Evolutionary conservation across 2,113 vertebrate genomes (phyloP).

Genomic region (Phylloscopus whistleri): DNA sequence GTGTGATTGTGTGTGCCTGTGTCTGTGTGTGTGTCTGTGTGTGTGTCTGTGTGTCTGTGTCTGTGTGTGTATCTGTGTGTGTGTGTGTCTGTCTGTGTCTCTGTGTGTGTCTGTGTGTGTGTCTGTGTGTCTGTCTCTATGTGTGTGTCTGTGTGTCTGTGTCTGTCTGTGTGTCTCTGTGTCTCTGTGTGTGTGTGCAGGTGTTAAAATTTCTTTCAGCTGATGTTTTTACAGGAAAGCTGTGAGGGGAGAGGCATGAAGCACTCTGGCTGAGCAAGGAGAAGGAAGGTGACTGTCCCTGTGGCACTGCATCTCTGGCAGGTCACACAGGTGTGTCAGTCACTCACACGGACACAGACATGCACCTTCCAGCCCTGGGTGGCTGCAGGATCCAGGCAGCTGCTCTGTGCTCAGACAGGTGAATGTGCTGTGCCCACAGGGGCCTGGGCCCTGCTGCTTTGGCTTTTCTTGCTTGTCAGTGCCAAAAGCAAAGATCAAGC

Average conservation of each 20-base stretch:
- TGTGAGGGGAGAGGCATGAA: not conserved
- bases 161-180: not conserved
- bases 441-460: not conserved
- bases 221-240: not conserved
- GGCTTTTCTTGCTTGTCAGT: not conserved
- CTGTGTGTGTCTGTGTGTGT: not conserved
- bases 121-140: too few species aligned
- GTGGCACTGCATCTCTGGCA: not conserved
- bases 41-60: not conserved
- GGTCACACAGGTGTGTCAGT: accelerated
- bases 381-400: not conserved
- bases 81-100: too few species aligned
- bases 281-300: not conserved
- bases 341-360: not conserved
- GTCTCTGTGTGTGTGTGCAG: not conserved
- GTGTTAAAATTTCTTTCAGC: not conserved
- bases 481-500: not conserved
- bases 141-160: not conserved
- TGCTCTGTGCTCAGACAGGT: not conserved
- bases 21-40: not conserved
- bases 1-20: not conserved
- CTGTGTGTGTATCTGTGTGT: too few species aligned
- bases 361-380: accelerated
- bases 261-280: not conserved
- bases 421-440: not conserved